Base-by-base conservation (phyloP, 2,113 vertebrate species). In the Tachycineta bicolor region DNA sequence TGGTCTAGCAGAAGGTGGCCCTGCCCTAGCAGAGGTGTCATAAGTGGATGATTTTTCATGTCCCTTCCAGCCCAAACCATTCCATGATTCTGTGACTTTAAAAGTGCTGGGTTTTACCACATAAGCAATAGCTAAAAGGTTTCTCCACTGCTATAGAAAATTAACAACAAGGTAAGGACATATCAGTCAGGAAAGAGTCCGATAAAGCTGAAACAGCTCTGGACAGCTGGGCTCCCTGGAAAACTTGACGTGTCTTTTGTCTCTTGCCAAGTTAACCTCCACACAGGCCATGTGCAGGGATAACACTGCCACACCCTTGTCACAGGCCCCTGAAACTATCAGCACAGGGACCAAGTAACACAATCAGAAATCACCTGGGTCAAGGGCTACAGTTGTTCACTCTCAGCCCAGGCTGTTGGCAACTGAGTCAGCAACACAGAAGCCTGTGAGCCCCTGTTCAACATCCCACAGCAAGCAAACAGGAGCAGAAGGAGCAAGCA, bases 211-310 rank as follows among this genome's bases (percentile, higher is more conserved):
- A 60, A 50, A 22, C 29, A 76, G 15, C 28, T 89, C 39, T 33
- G 52, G 46, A 49, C 22, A 89, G 17, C 23, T 0, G 0, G 19
- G 11, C 14, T 83, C 28, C 33, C 44, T 39, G 8, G 29, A 56
- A 87, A 88, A 64, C 19, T 10, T 47, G 17, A 12, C 4, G 12
- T 1, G 4, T 10, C 14, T 70, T 56, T n/a, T 74, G 43, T 46
- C 5, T 4, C 19, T 59, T 43, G 9, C 31, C 39, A 58, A 52
- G 18, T 60, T 74, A 56, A 65, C n/a, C 53, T 53, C 25, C n/a
- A 26, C 0, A 0, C 6, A 44, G 14, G 21, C 5, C 17, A 68
- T 1, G 16, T 50, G 16, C 53, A 68, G 11, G 25, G 41, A 53
- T 21, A 85, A 65, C 14, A 21, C 0, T 16, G 25, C 46, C 33